These are phyloP conservation scores for Acanthurus tractus DNA, from an alignment of 2,797 vertebrate genomes.

Conservation along the genomic window DNA sequence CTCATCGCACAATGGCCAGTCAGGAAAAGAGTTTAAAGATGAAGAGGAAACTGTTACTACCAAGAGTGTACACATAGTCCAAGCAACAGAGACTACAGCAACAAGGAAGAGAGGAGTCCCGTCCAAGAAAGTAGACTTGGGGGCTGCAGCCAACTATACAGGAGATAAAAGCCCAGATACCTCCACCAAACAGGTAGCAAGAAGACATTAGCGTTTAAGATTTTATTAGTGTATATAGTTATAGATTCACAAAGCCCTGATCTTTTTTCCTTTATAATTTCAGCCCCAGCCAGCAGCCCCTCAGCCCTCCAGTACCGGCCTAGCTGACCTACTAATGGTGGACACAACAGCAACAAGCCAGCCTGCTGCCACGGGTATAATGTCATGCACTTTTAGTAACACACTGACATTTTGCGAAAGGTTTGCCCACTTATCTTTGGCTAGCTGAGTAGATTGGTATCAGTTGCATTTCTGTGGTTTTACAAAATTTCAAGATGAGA, in stretches of 20 bases:
- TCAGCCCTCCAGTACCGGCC: conserved; percentile 85
- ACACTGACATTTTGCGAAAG: neutral
- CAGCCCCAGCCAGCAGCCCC: conserved; percentile 85
- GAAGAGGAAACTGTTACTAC: conserved; percentile 96
- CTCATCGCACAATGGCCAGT: conserved; percentile 86
- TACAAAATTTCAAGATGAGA: neutral
- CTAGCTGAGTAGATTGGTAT: conserved; percentile 8
- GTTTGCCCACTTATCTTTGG: neutral
- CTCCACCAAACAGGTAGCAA: conserved; percentile 85
- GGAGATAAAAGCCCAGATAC: conserved; percentile 89
- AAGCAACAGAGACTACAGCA: conserved; percentile 95
- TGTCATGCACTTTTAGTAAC: neutral
- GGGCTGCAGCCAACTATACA: conserved; percentile 94
- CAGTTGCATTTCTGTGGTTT: conserved; percentile 11
- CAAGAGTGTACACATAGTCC: conserved; percentile 94
- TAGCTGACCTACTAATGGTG: conserved; percentile 93
- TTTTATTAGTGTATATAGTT: neutral
- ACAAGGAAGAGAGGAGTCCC: conserved; percentile 94
- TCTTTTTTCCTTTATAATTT: conserved; percentile 45
- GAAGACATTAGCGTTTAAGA: neutral
- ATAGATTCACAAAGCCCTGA: conserved; percentile 4
- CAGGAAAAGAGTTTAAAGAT: conserved; percentile 94
- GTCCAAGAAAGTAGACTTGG: conserved; percentile 95
- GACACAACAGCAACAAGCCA: conserved; percentile 82
- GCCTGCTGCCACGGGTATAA: conserved; percentile 85